Evolutionary conservation across 2,888 invertebrate species (phyloP), one percentile per base, ranked within the genome.

Genomic region (Drosophila peninsularis): DNA sequence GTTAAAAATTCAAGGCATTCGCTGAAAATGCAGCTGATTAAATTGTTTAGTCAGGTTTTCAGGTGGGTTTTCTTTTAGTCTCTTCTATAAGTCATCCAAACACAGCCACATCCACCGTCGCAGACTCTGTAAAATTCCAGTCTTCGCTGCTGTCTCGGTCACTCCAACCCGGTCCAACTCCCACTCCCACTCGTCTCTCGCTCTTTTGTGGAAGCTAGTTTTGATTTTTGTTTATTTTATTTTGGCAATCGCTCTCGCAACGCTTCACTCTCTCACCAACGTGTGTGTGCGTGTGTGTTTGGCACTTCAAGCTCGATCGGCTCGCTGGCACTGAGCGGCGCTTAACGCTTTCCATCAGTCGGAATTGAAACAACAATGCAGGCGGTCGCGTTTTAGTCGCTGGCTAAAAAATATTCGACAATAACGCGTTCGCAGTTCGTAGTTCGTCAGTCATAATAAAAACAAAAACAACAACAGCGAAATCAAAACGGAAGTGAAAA

Each of bases 401-500:
- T 79, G 63, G 55, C 67, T 79, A 73, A 75, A 73, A 54, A 52
- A 58, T 44, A 60, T 63, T 67, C 54, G 71, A 54, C 37, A 57
- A 71, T 71, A 79, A 66, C 84, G 84, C 75, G 84, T 68, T 84
- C 71, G 77, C 66, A 83, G 79, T 82, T 70, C 74, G 70, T 47
- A 75, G 71, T 75, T 75, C 42, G 60, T 57, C 58, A 74, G 55
- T 36, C 47, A 32, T 10, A 53, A 32, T 19, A 53, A 61, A 41
- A 61, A 24, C 41, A 36, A 21, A 13, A 32, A 14, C 13, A 50
- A 5, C 36, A 34, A 21, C 34, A 21, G 5, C 14, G n/a, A 2
- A 5, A 14, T 24, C 24, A 60, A 86, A 86, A 85, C 85, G 85
- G 85, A 86, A 86, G 85, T 85, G 82, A 84, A 87, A 87, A 87